A percentile compares a stretch with the other conserved stretches of the same genome.
Conservation (phyloP, 2,797 vertebrate species). For the Phylloscopus collybita region DNA sequence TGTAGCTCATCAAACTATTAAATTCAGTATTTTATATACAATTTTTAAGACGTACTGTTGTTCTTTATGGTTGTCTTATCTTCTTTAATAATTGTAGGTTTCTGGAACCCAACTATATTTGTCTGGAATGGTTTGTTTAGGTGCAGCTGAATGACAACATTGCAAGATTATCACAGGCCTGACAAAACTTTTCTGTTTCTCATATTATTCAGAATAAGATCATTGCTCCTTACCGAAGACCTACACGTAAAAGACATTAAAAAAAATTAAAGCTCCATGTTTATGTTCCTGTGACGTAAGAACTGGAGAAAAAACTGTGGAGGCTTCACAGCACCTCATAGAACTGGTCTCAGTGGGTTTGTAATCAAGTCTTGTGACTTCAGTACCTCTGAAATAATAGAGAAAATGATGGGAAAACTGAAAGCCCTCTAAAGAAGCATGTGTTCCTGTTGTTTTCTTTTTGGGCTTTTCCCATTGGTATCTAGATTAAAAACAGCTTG, state of each 20-base stretch:
- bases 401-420: neutral
- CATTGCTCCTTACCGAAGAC: neutral
- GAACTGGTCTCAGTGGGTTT: neutral
- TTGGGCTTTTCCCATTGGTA: neutral
- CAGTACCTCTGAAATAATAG: neutral
- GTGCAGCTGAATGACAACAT: neutral
- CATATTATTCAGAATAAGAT: neutral
- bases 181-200: neutral
- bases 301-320: neutral
- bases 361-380: neutral
- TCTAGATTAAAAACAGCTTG: neutral
- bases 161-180: neutral
- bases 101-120: neutral
- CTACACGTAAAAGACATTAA: neutral
- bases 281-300: neutral
- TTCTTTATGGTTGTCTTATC: neutral
- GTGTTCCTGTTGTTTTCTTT: neutral
- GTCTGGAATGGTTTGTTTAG: neutral
- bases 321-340: rapidly evolving
- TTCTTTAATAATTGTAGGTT: neutral
- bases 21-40: neutral
- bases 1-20: neutral
- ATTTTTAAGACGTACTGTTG: neutral
- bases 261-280: neutral
- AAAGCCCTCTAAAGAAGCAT: neutral